phyloP scores from a whole-genome alignment of 2,113 vertebrate species.

The Butastur rufipennis region DNA sequence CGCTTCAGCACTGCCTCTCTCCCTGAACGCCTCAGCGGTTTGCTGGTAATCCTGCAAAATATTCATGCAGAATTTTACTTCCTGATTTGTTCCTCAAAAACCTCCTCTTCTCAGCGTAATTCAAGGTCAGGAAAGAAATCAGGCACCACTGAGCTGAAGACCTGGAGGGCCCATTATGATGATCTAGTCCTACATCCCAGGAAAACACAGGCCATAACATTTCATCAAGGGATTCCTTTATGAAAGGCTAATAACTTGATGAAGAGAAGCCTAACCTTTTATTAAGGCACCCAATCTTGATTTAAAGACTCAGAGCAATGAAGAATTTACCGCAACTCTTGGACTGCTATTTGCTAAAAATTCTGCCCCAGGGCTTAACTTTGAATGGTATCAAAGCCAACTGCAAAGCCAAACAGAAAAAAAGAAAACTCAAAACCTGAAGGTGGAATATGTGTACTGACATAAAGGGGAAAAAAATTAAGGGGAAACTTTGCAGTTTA shows the following conservation, averaged over 20 bases:
- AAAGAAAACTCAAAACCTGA: neutral
- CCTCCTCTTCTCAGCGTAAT: neutral
- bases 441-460: neutral
- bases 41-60: neutral
- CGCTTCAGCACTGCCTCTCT: neutral
- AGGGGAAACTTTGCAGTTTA: neutral
- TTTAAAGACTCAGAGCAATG: slow-evolving; percentile 1
- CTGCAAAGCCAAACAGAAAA: neutral
- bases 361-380: neutral
- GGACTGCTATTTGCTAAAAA: neutral
- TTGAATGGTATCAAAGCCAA: neutral
- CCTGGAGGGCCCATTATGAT: neutral
- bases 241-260: slow-evolving; percentile 38
- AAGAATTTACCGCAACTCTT: neutral
- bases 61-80: neutral
- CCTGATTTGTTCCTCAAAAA: neutral
- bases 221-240: slow-evolving; percentile 45
- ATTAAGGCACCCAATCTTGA: neutral
- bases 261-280: slow-evolving; percentile 28
- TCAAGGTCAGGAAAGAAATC: slow-evolving; percentile 43
- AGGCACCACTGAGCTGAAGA: neutral
- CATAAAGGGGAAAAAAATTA: neutral
- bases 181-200: slow-evolving; percentile 26
- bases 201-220: slow-evolving; percentile 29
- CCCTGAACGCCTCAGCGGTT: fast-evolving